These are phyloP conservation scores for Girardinichthys multiradiatus DNA, from an alignment of 2,113 vertebrate species.

Conservation along the genomic window DNA sequence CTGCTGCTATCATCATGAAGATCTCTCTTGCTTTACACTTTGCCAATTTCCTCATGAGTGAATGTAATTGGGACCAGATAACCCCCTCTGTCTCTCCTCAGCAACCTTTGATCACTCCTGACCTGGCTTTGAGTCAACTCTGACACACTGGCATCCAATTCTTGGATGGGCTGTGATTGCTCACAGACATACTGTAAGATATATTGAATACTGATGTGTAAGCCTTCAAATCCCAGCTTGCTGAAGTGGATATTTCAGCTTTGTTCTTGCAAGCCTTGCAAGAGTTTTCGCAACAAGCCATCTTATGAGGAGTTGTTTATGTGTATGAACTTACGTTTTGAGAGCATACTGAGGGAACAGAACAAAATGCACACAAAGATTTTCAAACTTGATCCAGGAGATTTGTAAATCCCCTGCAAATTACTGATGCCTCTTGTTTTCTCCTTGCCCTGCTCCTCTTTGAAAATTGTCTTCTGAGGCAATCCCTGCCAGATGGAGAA, in stretches of 20 bases:
- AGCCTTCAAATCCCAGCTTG: constrained; percentile 31
- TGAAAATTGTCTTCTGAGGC: constrained; percentile 75
- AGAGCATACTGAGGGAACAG: constrained; percentile 60
- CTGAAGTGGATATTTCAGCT: constrained; percentile 25
- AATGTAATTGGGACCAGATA: constrained; percentile 80
- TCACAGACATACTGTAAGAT: constrained; percentile 57
- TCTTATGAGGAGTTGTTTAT: constrained; percentile 32
- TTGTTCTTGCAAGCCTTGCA: constrained; percentile 10
- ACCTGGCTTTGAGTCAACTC: constrained; percentile 65
- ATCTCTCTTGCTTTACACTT: constrained; percentile 69
- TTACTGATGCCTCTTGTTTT: constrained; percentile 68
- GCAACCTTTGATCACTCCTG: constrained; percentile 73
- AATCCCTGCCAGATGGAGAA: constrained; percentile 81
- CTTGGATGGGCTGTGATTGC: constrained; percentile 73
- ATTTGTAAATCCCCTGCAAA: constrained; percentile 80
- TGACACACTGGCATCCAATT: constrained; percentile 66
- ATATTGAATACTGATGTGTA: constrained; percentile 51
- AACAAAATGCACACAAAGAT: constrained; percentile 74
- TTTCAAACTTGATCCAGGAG: constrained; percentile 73
- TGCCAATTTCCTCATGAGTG: constrained; percentile 76
- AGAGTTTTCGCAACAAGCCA: constrained; percentile 1
- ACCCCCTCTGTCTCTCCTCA: constrained; percentile 33
- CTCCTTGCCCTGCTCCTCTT: constrained; percentile 63
- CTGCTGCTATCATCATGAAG: constrained; percentile 60
- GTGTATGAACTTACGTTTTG: constrained; percentile 52